Conservation (phyloP, 2,797 vertebrate genomes). For the Molossus alvarezi region DNA sequence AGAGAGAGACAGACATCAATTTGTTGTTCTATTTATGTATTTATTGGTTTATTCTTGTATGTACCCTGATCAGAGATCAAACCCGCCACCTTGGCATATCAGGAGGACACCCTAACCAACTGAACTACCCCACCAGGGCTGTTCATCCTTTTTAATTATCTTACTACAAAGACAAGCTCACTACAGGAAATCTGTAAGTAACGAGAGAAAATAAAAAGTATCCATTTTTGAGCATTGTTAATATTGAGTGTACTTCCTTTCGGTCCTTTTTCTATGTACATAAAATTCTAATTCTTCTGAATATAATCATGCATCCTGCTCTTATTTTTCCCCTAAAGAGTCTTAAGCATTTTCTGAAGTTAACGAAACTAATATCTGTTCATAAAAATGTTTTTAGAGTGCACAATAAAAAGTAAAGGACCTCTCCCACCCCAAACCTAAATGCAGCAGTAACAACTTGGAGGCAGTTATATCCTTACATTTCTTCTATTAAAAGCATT, state of each 20-base stretch:
- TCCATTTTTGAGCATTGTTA: background rate
- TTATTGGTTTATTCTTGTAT: too few relatives aligned
- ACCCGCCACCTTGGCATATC: too few relatives aligned
- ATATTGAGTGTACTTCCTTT: slow-evolving; percentile 21
- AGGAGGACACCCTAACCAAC: too few relatives aligned
- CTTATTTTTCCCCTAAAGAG: background rate
- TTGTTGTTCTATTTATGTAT: too few relatives aligned
- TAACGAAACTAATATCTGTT: background rate
- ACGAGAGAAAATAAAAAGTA: background rate
- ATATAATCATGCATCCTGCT: background rate
- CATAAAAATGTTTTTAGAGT: slow-evolving; percentile 25
- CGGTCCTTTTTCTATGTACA: background rate
- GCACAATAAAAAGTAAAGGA: background rate
- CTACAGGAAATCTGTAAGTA: background rate
- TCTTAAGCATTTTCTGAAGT: slow-evolving; percentile 22
- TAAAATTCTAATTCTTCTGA: slow-evolving; percentile 30
- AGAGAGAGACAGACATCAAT: too few relatives aligned
- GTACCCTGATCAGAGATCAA: too few relatives aligned
- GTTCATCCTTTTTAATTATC: background rate
- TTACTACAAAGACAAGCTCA: slow-evolving; percentile 30
- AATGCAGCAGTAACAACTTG: background rate
- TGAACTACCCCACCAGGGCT: too few relatives aligned
- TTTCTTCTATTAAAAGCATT: background rate
- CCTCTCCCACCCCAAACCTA: background rate
- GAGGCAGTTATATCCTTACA: background rate